Percentiles rank a stretch among this genome's conserved stretches.
Conservation (phyloP, 2,888 invertebrate genomes). For the Lobophora halterata region DNA sequence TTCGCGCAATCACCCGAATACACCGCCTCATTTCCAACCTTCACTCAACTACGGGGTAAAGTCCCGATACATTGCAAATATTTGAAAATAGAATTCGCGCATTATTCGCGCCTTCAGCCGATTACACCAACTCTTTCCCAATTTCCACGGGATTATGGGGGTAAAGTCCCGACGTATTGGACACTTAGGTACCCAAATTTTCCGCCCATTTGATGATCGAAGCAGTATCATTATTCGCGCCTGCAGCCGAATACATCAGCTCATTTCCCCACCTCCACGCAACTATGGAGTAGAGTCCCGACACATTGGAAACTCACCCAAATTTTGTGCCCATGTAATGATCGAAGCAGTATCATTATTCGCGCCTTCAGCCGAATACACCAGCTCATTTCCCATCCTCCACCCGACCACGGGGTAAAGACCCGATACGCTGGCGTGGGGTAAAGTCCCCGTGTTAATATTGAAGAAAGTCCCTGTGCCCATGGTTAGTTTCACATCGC, state of each 20-base stretch:
- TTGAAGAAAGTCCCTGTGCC: constrained; percentile 96
- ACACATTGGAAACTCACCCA: constrained; percentile 71
- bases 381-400: constrained; percentile 73
- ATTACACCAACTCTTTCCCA: constrained; percentile 80
- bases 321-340: constrained; percentile 90
- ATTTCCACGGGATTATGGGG: constrained; percentile 94
- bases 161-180: constrained; percentile 92
- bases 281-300: neutral
- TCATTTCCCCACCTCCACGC: too few species aligned
- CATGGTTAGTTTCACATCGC: constrained; percentile 92
- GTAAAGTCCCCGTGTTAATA: constrained; percentile 87
- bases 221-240: too few species aligned
- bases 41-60: neutral
- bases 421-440: constrained; percentile 91
- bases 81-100: constrained; percentile 92
- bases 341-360: constrained; percentile 94
- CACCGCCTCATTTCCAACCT: too few species aligned
- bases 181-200: too few species aligned
- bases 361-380: constrained; percentile 91
- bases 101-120: constrained; percentile 92
- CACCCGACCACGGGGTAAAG: constrained; percentile 96
- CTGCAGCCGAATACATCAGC: too few species aligned
- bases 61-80: constrained; percentile 48
- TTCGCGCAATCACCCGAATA: too few species aligned
- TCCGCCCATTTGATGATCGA: too few species aligned